These are phyloP conservation scores for Diachasmimorpha longicaudata DNA, from an alignment of 1,140 invertebrate genomes.

Conservation along the genomic window DNA sequence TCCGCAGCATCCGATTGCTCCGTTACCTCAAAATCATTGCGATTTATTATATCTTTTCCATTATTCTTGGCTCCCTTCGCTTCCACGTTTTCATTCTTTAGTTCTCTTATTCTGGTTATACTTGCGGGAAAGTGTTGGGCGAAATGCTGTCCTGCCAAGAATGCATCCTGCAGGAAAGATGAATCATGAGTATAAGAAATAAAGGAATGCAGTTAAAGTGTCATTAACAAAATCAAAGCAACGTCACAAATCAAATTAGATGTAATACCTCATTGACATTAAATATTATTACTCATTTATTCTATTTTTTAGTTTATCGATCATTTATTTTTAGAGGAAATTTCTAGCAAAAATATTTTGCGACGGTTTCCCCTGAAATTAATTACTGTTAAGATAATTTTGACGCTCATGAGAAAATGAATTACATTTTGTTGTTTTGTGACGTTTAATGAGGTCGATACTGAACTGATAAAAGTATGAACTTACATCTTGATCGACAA, in stretches of 20 bases:
- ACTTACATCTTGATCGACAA: conserved; percentile 65
- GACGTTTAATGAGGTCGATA: no score
- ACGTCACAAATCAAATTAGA: no score
- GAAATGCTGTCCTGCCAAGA: conserved; percentile 81
- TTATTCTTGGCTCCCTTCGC: conserved; percentile 22
- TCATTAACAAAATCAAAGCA: background rate
- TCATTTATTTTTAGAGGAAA: no score
- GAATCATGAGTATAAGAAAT: background rate
- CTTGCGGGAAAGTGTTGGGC: conserved; percentile 75
- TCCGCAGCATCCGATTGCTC: conserved; percentile 40
- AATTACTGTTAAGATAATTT: no score
- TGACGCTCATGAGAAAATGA: no score
- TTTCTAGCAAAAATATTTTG: no score
- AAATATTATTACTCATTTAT: no score
- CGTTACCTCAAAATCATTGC: conserved; percentile 16
- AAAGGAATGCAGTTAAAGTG: background rate
- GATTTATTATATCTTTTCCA: conserved; percentile 28
- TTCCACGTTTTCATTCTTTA: conserved; percentile 38
- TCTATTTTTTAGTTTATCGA: no score
- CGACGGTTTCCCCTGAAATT: no score
- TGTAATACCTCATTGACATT: no score
- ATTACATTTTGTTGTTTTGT: no score
- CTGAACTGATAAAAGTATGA: background rate
- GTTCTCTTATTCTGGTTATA: conserved; percentile 52
- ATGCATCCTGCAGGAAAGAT: conserved; percentile 67